Percentiles rank a stretch among this genome's conserved stretches.
These are phyloP conservation scores for Sphenodon punctatus DNA, from an alignment of 2,797 vertebrate species.

Conservation along the genomic window DNA sequence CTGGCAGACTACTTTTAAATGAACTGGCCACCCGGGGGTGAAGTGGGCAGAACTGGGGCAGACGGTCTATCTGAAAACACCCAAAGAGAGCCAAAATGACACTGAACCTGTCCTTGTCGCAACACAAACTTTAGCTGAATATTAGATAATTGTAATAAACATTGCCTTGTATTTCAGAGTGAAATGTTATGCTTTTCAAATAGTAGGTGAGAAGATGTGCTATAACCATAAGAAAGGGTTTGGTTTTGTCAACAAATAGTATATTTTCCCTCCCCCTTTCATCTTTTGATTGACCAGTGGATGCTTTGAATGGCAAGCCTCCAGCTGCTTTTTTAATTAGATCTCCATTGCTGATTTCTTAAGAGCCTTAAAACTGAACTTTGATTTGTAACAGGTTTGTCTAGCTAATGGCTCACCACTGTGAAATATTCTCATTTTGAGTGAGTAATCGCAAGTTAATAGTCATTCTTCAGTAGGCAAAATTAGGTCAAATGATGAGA, in stretches of 20 bases:
- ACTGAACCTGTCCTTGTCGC: neutral
- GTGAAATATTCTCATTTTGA: neutral
- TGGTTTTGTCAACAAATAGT: neutral
- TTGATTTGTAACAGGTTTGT: slow-evolving; percentile 27
- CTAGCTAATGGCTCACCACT: neutral
- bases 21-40: too few relatives aligned
- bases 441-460: neutral
- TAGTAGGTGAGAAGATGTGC: too few relatives aligned
- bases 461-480: neutral
- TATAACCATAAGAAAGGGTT: neutral
- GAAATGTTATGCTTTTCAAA: neutral
- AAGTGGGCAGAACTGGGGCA: too few relatives aligned
- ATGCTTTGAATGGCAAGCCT: slow-evolving; percentile 26
- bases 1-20: too few relatives aligned
- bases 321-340: slow-evolving; percentile 79
- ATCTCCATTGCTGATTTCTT: slow-evolving; percentile 51
- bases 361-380: slow-evolving; percentile 59
- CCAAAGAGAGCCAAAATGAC: too few relatives aligned
- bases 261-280: neutral
- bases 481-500: neutral
- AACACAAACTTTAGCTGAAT: neutral
- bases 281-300: neutral
- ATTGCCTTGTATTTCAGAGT: neutral
- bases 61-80: too few relatives aligned
- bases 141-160: neutral